Evolutionary conservation across 1,140 invertebrate genomes (phyloP), one percentile per base, ranked within the genome.

Genomic region (Dryas iulia): DNA sequence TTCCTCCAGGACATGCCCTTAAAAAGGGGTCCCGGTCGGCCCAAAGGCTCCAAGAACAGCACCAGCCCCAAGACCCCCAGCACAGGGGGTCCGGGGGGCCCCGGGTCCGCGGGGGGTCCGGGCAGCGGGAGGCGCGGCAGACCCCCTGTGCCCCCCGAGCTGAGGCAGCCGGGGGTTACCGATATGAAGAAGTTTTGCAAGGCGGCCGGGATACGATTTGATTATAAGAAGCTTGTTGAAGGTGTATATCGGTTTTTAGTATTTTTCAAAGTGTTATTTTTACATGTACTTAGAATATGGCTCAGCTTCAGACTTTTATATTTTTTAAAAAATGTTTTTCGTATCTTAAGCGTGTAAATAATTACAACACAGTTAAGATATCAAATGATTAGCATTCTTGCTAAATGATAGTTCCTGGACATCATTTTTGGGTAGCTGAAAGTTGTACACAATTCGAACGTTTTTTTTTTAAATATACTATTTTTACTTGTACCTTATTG

Each of bases 141-240:
- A 0, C 88, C 87, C 23, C 88, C 88, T 10, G 88, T 90, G 56
- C 86, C 86, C 53, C 86, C 86, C 5, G 89, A 89, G 69, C 78
- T 87, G 53, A 71, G 89, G 1, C 81, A 86, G 77, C 86, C 90
- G 12, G 91, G 90, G 30, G 90, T 92, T 69, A 92, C 89, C 1
- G 90, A 92, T 62, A 92, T 92, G 89, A 92, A 92, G 78, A 89
- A 88, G 72, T 92, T 92, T 80, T 89, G 90, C 74, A 92, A 92
- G 71, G 86, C 87, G 1, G 91, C 90, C 35, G 90, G 91, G 7
- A 87, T 92, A 58, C 84, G 90, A 2, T 92, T 91, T 78, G 89
- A 92, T 62, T 92, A 92, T 62, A 89, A 88, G 82, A 91, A 92
- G 60, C 82, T 92, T 7, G 83, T 90, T 21, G 91, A 91, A 76